Base-by-base conservation (phyloP, 2,888 invertebrate genomes). In the Heliconius ismenius region DNA sequence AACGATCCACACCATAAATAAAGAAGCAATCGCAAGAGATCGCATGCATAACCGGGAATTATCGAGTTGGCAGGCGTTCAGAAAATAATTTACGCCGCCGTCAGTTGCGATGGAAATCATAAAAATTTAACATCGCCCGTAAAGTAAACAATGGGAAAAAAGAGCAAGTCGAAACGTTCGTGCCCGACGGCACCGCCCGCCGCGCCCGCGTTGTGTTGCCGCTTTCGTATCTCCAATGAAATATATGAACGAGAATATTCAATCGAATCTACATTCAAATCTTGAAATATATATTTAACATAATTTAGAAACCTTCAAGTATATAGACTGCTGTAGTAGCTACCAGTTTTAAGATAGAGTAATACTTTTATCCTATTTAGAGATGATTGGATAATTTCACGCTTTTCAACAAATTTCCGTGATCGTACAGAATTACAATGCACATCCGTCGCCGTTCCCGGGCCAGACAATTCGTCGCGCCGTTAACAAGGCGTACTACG, bases 131-230 rank as follows among this genome's bases (percentile, higher is more conserved):
- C 88, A 89, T 88, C 88, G 88, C 83, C 88, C 86, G 90, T 90
- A 90, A 92, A 93, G 91, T 90, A 93, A 94, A 94, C 93, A 94
- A 93, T 93, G 92, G 91, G 85, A 84, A 92, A 92, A 93, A 92
- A 89, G 90, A 91, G 86, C 87, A 78, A 79, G 73, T 68, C 81
- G 80, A 81, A 76, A 76, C 73, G 65, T 65, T 81, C 82, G 81
- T 82, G 81, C 81, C 82, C 80, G 76, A 49, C 74, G 81, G 81
- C 79, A 76, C 79, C 79, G 81, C 81, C 80, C 78, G 81, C 76
- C 78, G 81, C 62, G 81, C 78, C 69, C 75, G 76, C 78, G 75
- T 72, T 69, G 60, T 58, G 68, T 73, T 76, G 36, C 64, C 54
- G 72, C 75, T 75, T 69, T 65, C 72, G 49, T 77, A 80, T 76